These are phyloP conservation scores for Meda fulgida DNA, from an alignment of 2,797 vertebrate genomes.

Conservation along the genomic window DNA sequence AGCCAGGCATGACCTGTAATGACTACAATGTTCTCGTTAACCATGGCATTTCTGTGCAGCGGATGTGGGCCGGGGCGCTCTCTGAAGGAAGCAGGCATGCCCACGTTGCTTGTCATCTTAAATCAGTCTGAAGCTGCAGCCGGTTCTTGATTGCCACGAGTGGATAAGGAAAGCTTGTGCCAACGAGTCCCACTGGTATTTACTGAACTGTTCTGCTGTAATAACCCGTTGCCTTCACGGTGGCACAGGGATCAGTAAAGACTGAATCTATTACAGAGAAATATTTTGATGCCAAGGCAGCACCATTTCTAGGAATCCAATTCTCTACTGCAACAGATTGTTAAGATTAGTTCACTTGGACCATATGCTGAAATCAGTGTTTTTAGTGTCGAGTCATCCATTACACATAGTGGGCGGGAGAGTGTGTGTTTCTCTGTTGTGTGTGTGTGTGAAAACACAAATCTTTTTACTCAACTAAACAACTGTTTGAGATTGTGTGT, in stretches of 20 bases:
- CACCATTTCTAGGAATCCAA: slow-evolving; percentile 20
- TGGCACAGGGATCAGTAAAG: slow-evolving; percentile 36
- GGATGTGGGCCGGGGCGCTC: neutral
- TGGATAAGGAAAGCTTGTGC: slow-evolving; percentile 39
- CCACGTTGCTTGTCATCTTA: slow-evolving; percentile 35
- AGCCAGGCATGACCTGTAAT: slow-evolving; percentile 18
- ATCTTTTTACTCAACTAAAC: neutral
- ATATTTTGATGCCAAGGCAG: slow-evolving; percentile 6
- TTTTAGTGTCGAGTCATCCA: slow-evolving; percentile 32
- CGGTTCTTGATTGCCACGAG: slow-evolving; percentile 27
- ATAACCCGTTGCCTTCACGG: slow-evolving; percentile 27
- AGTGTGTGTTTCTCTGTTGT: slow-evolving; percentile 46
- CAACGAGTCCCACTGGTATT: slow-evolving; percentile 34
- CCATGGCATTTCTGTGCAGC: slow-evolving; percentile 9
- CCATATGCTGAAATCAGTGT: slow-evolving; percentile 41
- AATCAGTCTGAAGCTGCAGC: slow-evolving; percentile 36
- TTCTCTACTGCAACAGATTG: slow-evolving; percentile 25
- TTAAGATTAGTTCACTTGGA: slow-evolving; percentile 28
- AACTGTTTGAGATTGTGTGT: slow-evolving; percentile 17
- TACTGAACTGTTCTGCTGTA: slow-evolving; percentile 20
- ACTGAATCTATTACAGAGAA: slow-evolving; percentile 14
- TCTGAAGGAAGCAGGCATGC: slow-evolving; percentile 35
- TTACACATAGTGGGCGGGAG: slow-evolving; percentile 22
- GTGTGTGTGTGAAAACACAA: slow-evolving; percentile 26
- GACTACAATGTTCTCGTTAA: slow-evolving; percentile 38